Conservation (phyloP, 2,797 vertebrate species). For the Cyclopterus lumpus region DNA sequence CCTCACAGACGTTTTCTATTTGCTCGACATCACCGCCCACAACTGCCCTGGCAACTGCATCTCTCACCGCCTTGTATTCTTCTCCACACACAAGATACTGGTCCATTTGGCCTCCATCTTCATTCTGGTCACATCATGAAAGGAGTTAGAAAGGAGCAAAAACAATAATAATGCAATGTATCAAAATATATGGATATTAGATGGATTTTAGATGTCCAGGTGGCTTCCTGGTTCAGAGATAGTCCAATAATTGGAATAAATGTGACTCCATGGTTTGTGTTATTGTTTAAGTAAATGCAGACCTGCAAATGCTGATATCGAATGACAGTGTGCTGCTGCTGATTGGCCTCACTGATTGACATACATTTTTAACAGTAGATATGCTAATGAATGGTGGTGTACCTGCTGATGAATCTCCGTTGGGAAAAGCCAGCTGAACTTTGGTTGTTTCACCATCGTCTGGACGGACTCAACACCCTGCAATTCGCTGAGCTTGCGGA, state of each 20-base stretch:
- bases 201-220: not conserved
- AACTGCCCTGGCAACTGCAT: slow-evolving; percentile 51
- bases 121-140: slow-evolving; percentile 30
- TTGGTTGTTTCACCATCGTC: slow-evolving; percentile 28
- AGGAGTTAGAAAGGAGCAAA: slow-evolving; percentile 1
- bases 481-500: slow-evolving; percentile 44
- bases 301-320: not conserved
- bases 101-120: slow-evolving; percentile 51
- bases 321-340: not conserved
- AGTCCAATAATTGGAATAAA: not conserved
- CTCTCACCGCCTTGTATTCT: slow-evolving; percentile 48
- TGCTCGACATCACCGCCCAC: slow-evolving; percentile 57
- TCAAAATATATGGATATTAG: not conserved
- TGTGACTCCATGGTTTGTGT: not conserved
- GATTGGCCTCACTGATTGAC: not conserved
- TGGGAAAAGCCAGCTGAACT: slow-evolving; percentile 54
- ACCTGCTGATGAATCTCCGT: slow-evolving; percentile 55
- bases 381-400: not conserved
- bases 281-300: not conserved
- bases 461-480: slow-evolving; percentile 36
- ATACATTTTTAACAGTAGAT: not conserved
- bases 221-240: not conserved
- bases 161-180: not conserved
- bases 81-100: slow-evolving; percentile 56
- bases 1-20: slow-evolving; percentile 76